phyloP scores from a whole-genome alignment of 1,140 invertebrate genomes.

The Protaetia brevitarsis region DNA sequence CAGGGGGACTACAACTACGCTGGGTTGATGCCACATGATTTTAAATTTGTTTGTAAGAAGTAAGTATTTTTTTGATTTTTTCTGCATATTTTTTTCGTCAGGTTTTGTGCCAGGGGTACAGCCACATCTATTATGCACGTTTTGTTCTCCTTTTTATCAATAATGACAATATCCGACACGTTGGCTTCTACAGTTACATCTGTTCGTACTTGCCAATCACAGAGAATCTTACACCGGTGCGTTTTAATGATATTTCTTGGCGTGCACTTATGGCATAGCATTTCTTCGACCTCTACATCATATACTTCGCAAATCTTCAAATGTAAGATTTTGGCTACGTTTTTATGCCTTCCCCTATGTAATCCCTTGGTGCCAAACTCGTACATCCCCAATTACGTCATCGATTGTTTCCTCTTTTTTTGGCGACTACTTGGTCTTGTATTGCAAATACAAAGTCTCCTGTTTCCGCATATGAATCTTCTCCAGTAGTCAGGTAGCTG shows the following conservation, averaged over 20 bases:
- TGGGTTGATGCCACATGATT: constrained; percentile 38
- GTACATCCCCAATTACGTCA: background rate
- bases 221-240: background rate
- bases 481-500: background rate
- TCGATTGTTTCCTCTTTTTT: background rate
- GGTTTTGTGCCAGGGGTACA: background rate
- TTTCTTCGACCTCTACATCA: background rate
- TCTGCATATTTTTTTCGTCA: background rate
- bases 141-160: background rate
- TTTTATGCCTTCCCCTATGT: background rate
- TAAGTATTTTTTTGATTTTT: background rate
- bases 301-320: background rate
- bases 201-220: too few species aligned
- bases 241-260: background rate
- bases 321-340: background rate
- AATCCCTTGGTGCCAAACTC: background rate
- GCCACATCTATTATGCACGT: background rate
- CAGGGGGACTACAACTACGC: constrained; percentile 38
- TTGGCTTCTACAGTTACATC: background rate
- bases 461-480: background rate
- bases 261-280: background rate
- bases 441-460: background rate
- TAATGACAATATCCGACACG: background rate
- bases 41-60: constrained; percentile 32
- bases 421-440: too few species aligned